phyloP scores from a whole-genome alignment of 2,888 invertebrate species.

The Hydrotaea cyrtoneurina region DNA sequence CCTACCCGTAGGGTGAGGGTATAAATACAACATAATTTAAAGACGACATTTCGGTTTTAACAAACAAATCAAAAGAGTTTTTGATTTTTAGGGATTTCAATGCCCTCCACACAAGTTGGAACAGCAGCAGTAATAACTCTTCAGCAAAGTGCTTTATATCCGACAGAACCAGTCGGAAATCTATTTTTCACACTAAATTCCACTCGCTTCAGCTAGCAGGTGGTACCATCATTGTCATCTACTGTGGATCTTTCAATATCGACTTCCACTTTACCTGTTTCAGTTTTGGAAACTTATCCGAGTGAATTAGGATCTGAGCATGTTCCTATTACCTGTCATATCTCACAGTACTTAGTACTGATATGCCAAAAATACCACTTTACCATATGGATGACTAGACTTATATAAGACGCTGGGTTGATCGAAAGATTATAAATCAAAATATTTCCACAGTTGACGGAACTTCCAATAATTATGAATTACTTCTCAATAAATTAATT shows the following conservation, averaged over 20 bases:
- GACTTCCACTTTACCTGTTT: slow-evolving; percentile 30
- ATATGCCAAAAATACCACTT: background rate
- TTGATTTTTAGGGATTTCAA: slow-evolving; percentile 35
- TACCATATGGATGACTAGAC: slow-evolving; percentile 36
- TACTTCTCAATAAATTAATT: slow-evolving; percentile 8
- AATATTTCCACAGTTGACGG: background rate
- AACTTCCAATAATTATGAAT: slow-evolving; percentile 3
- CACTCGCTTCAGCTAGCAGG: slow-evolving; percentile 28
- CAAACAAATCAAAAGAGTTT: background rate
- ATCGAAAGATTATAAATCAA: slow-evolving; percentile 6
- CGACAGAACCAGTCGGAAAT: slow-evolving; percentile 3
- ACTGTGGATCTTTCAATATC: slow-evolving; percentile 14
- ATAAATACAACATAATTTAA: slow-evolving; percentile 1
- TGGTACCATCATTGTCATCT: slow-evolving; percentile 4
- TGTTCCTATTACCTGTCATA: slow-evolving; percentile 20
- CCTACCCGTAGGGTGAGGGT: too few species aligned
- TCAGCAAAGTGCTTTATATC: slow-evolving; percentile 23
- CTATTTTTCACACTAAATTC: slow-evolving; percentile 22
- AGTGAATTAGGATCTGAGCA: slow-evolving; percentile 31
- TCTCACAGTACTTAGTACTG: background rate
- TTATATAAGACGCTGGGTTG: slow-evolving; percentile 21
- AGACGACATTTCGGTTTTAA: slow-evolving; percentile 6
- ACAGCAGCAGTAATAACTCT: slow-evolving; percentile 6
- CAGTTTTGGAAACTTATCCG: slow-evolving; percentile 32
- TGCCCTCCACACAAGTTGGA: slow-evolving; percentile 20